Percentiles rank a stretch among this genome's conserved stretches.
Conservation (phyloP, 2,113 vertebrate genomes). For the Himantopus leucocephalus region DNA sequence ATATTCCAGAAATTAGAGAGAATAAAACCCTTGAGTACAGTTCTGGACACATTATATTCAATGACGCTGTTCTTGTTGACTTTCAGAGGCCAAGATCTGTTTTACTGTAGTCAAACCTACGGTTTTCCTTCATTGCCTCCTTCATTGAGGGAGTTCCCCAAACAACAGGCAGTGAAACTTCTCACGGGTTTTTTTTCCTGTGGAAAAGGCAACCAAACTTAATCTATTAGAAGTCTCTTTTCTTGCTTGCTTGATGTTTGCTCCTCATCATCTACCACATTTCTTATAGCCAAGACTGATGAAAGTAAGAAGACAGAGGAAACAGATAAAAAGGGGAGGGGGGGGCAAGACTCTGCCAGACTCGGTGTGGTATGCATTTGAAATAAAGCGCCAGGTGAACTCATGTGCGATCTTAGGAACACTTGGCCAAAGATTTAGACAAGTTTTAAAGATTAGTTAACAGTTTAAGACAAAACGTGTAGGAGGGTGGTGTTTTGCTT, state of each 20-base stretch:
- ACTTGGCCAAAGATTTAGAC: background rate
- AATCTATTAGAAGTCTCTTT: background rate
- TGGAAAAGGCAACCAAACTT: background rate
- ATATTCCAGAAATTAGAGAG: background rate
- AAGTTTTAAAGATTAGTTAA: background rate
- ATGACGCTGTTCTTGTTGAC: background rate
- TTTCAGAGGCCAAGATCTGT: background rate
- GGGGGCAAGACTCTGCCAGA: background rate
- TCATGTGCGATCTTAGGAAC: fast-evolving
- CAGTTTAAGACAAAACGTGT: background rate
- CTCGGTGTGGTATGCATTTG: background rate
- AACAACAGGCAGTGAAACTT: background rate
- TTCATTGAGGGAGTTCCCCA: background rate
- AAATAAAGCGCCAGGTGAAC: background rate
- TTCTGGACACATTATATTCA: background rate
- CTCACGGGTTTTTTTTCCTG: background rate
- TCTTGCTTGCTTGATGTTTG: background rate
- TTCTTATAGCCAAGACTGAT: background rate
- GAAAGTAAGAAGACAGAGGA: background rate
- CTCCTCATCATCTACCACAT: background rate
- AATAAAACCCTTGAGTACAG: background rate
- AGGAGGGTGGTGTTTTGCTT: background rate
- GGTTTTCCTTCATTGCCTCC: background rate
- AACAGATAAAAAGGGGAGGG: fast-evolving
- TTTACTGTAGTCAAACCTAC: background rate